These are phyloP conservation scores for Macquaria ambigua DNA, from an alignment of 2,113 vertebrate species.

Conservation along the genomic window DNA sequence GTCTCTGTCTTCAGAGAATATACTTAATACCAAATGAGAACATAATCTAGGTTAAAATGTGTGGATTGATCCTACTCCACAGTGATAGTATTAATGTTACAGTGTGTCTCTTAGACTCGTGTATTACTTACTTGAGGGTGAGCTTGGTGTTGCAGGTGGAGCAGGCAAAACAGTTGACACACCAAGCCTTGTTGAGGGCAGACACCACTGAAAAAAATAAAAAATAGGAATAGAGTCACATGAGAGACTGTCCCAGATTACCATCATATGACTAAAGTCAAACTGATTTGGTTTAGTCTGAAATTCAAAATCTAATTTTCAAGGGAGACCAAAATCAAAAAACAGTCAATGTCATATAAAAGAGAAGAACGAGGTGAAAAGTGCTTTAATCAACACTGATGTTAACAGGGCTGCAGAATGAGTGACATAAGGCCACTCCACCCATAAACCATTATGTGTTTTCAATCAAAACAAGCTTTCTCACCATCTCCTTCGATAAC, in stretches of 20 bases:
- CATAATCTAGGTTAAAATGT: background rate
- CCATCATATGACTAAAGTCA: background rate
- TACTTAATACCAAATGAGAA: background rate
- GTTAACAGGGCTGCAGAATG: background rate
- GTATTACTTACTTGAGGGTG: conserved; percentile 94
- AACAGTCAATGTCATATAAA: background rate
- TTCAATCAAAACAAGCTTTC: conserved; percentile 47
- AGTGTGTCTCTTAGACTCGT: background rate
- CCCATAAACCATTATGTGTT: background rate
- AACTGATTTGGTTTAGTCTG: background rate
- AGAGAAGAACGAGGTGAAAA: background rate
- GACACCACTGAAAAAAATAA: conserved; percentile 90
- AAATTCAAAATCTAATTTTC: background rate
- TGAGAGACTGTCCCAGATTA: background rate
- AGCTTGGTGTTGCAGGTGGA: conserved; percentile 98
- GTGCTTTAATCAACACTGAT: background rate
- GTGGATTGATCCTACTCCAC: background rate
- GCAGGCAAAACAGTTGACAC: conserved; percentile 96
- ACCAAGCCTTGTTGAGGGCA: conserved; percentile 99
- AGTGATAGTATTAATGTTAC: background rate
- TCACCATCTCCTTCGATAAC: conserved; percentile 99
- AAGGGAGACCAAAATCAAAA: background rate
- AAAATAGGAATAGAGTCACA: conserved; percentile 40
- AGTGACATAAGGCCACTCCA: background rate
- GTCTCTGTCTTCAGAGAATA: background rate